Evolutionary conservation across 1,140 invertebrate genomes (phyloP).

Genomic region (Trichogramma pretiosum): DNA sequence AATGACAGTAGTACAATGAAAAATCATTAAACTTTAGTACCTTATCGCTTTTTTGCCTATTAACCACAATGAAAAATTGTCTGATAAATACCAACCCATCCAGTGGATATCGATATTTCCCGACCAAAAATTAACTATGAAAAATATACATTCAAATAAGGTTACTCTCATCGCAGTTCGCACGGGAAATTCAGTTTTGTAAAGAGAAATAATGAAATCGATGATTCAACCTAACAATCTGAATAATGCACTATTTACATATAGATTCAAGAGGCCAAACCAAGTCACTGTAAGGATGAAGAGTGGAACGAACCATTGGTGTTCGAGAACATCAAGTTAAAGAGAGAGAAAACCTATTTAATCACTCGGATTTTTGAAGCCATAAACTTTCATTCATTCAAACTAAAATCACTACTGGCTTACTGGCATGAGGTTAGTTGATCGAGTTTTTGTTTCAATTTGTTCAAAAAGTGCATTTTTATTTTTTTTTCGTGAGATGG

Average conservation of each 20-base stretch:
- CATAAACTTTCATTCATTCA: slow-evolving; percentile 21
- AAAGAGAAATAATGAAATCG: background rate
- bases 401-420: slow-evolving; percentile 23
- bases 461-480: no score
- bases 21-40: no score
- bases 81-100: no score
- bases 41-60: no score
- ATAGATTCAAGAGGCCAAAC: slow-evolving; percentile 7
- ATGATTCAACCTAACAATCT: background rate
- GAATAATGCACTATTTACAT: slow-evolving; percentile 1
- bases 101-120: no score
- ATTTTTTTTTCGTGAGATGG: background rate
- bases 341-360: background rate
- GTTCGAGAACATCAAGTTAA: background rate
- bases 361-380: slow-evolving; percentile 3
- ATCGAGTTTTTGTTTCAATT: background rate
- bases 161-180: background rate
- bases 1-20: no score
- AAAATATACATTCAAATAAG: no score
- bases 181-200: background rate
- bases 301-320: background rate
- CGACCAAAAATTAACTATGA: no score
- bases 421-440: slow-evolving; percentile 23
- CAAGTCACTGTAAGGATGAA: background rate
- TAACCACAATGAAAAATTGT: no score